These are phyloP conservation scores for Leucoraja erinaceus DNA, from an alignment of 2,113 vertebrate genomes.

Conservation along the genomic window DNA sequence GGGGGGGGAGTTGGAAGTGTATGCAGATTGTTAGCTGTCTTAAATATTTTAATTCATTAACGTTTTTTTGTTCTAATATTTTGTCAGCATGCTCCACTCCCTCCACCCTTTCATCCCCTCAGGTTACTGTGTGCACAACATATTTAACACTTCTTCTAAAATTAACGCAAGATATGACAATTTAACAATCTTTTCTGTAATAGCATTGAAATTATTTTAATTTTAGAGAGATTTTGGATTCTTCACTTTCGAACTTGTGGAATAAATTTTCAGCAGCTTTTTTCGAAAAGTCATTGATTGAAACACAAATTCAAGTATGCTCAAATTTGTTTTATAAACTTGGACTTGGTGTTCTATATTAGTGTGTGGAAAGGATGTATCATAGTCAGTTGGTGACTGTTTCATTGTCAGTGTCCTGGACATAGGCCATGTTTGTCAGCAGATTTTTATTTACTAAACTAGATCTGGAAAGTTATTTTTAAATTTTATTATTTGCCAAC, in stretches of 20 bases:
- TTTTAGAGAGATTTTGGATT: not conserved
- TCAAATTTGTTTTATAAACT: not conserved
- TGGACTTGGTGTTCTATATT: not conserved
- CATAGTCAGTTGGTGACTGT: not conserved
- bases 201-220: not conserved
- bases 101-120: not conserved
- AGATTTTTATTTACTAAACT: slow-evolving; percentile 18
- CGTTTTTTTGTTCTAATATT: too few species aligned
- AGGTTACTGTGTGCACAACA: not conserved
- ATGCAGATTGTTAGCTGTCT: not conserved
- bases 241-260: not conserved
- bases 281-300: not conserved
- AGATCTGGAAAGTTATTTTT: not conserved
- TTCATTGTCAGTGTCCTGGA: slow-evolving; percentile 1
- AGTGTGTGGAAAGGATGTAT: not conserved
- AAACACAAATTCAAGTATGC: not conserved
- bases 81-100: not conserved
- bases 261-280: not conserved
- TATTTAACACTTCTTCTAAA: not conserved
- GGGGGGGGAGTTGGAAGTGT: not conserved
- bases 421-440: not conserved
- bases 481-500: not conserved
- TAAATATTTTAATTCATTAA: not conserved
- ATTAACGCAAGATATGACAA: not conserved
- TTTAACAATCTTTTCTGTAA: not conserved